These are phyloP conservation scores for Troides oblongomaculatus DNA, from an alignment of 2,888 invertebrate genomes.

Conservation along the genomic window DNA sequence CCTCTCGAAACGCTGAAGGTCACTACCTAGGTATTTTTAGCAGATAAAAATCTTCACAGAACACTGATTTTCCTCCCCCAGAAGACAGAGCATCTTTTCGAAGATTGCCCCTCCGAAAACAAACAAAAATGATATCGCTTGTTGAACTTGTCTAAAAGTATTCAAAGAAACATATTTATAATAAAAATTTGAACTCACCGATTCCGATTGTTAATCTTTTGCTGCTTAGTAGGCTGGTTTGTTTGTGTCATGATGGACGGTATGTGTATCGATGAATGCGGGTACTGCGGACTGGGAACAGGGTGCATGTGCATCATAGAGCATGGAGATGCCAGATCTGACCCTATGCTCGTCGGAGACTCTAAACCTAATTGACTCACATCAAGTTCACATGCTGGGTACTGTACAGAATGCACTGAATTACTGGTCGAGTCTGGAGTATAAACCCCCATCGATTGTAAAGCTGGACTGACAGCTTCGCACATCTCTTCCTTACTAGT, in stretches of 20 bases:
- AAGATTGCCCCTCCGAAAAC: too few relatives aligned
- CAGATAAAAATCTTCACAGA: too few relatives aligned
- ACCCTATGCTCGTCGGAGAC: slow-evolving; percentile 93
- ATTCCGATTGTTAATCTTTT: slow-evolving; percentile 73
- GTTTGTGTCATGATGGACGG: slow-evolving; percentile 76
- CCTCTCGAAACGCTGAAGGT: too few relatives aligned
- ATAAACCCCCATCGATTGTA: slow-evolving; percentile 92
- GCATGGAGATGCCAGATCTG: slow-evolving; percentile 90
- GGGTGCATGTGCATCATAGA: slow-evolving; percentile 83
- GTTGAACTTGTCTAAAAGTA: neutral
- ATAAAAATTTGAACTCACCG: slow-evolving; percentile 47
- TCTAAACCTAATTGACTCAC: slow-evolving; percentile 91
- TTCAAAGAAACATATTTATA: neutral
- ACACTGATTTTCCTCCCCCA: too few relatives aligned
- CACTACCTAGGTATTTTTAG: too few relatives aligned
- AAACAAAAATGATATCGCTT: too few relatives aligned
- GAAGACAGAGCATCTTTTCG: too few relatives aligned
- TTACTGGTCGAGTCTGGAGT: slow-evolving; percentile 92
- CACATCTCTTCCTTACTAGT: slow-evolving; percentile 68
- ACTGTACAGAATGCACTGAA: slow-evolving; percentile 89
- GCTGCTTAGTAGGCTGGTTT: slow-evolving; percentile 72
- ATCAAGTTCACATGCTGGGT: slow-evolving; percentile 90
- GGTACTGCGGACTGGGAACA: slow-evolving; percentile 80
- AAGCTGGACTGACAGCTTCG: slow-evolving; percentile 77
- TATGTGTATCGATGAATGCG: slow-evolving; percentile 74